These are phyloP conservation scores for Zhuqinia jingwanae DNA, from an alignment of 2,888 invertebrate species.

Conservation along the genomic window DNA sequence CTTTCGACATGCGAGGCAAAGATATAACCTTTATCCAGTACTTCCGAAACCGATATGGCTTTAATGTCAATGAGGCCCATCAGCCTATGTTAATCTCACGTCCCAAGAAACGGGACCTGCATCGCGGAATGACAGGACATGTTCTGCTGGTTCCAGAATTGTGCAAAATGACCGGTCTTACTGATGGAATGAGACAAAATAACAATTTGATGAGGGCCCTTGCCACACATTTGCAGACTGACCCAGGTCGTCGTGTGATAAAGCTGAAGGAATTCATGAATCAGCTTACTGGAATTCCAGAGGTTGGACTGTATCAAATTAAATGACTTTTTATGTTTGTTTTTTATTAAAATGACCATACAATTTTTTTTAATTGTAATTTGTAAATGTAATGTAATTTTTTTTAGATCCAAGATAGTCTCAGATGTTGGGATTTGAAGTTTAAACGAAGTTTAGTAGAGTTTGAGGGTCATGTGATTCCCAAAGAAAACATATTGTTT, in stretches of 20 bases:
- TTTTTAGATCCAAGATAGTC: slow-evolving; percentile 65
- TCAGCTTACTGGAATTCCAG: slow-evolving; percentile 75
- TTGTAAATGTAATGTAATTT: neutral
- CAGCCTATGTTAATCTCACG: slow-evolving; percentile 75
- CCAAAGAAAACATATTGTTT: slow-evolving; percentile 62
- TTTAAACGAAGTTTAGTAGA: slow-evolving; percentile 50
- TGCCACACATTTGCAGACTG: slow-evolving; percentile 88
- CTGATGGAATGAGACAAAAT: slow-evolving; percentile 90
- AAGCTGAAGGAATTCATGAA: slow-evolving; percentile 85
- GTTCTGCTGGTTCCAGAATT: slow-evolving; percentile 91
- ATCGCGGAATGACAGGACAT: slow-evolving; percentile 54
- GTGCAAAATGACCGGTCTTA: slow-evolving; percentile 93
- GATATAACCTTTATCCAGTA: slow-evolving; percentile 81
- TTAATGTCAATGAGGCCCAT: slow-evolving; percentile 45
- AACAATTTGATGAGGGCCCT: slow-evolving; percentile 93
- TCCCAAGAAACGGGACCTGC: slow-evolving; percentile 71
- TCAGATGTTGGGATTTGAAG: slow-evolving; percentile 64
- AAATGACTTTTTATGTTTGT: too few relatives aligned
- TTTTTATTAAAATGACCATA: too few relatives aligned
- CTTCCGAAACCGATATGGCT: slow-evolving; percentile 80
- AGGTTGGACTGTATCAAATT: too few relatives aligned
- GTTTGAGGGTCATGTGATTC: slow-evolving; percentile 63
- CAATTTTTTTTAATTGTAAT: too few relatives aligned
- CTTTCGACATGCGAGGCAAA: slow-evolving; percentile 80
- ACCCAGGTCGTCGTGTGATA: slow-evolving; percentile 88